phyloP scores from a whole-genome alignment of 1,140 invertebrate genomes.

The Bombyx mandarina region DNA sequence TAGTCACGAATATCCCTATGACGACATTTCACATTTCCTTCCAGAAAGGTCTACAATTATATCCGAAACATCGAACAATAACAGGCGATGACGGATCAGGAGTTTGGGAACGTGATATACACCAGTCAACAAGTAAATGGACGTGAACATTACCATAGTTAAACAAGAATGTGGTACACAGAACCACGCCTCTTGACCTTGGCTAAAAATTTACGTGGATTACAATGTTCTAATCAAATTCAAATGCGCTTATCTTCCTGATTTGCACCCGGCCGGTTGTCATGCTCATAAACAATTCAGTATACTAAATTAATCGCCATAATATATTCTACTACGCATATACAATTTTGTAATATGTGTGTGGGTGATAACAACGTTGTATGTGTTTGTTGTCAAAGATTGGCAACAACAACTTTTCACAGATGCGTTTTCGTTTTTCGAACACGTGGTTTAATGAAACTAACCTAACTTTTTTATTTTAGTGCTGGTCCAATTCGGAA shows the following conservation, averaged over 20 bases:
- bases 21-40: too few species aligned
- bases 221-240: neutral
- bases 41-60: too few species aligned
- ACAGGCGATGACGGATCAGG: too few species aligned
- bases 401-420: slow-evolving; percentile 1
- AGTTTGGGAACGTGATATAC: too few species aligned
- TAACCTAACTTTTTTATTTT: slow-evolving; percentile 3
- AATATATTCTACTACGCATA: slow-evolving; percentile 15
- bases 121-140: too few species aligned
- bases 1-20: too few species aligned
- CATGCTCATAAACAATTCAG: slow-evolving; percentile 7
- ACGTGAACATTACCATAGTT: too few species aligned
- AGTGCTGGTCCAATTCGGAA: neutral
- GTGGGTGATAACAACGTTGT: slow-evolving; percentile 12
- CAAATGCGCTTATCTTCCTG: slow-evolving; percentile 1
- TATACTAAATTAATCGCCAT: slow-evolving; percentile 8
- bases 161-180: too few species aligned
- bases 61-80: too few species aligned
- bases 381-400: slow-evolving; percentile 22
- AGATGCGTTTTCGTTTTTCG: neutral
- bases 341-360: slow-evolving; percentile 8
- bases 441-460: slow-evolving; percentile 1
- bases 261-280: slow-evolving; percentile 4
- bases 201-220: neutral
- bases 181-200: neutral